phyloP scores from a whole-genome alignment of 2,797 vertebrate genomes.

The Gephyroberyx darwinii region DNA sequence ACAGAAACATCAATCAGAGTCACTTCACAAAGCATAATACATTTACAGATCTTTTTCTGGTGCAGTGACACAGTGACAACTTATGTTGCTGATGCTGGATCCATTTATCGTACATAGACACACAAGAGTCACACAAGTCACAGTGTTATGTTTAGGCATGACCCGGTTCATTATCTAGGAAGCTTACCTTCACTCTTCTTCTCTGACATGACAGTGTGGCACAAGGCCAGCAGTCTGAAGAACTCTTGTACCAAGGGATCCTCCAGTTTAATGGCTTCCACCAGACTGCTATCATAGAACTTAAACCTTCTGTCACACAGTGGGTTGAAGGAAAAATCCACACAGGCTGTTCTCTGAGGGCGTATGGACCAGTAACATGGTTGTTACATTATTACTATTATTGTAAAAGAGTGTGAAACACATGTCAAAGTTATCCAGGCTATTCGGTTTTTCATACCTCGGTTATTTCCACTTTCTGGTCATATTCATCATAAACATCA shows the following conservation, averaged over 20 bases:
- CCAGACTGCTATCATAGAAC: slow-evolving; percentile 87
- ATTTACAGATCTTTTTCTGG: no score
- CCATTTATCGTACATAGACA: no score
- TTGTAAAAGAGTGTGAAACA: not conserved
- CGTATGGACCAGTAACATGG: not conserved
- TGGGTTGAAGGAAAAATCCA: slow-evolving; percentile 87
- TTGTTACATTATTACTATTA: not conserved
- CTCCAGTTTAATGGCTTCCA: slow-evolving; percentile 86
- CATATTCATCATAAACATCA: slow-evolving; percentile 80
- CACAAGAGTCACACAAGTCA: no score
- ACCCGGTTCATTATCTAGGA: no score
- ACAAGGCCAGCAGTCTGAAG: slow-evolving; percentile 91
- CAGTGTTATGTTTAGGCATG: no score
- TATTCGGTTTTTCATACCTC: slow-evolving; percentile 71
- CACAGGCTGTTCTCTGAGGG: slow-evolving; percentile 80
- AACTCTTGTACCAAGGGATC: slow-evolving; percentile 87
- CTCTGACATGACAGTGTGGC: slow-evolving; percentile 94
- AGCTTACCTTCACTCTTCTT: slow-evolving; percentile 86
- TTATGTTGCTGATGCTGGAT: no score
- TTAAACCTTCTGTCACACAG: slow-evolving; percentile 73
- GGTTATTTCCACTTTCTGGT: slow-evolving; percentile 81
- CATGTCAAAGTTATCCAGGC: not conserved
- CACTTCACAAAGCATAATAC: not conserved
- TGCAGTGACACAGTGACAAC: no score
- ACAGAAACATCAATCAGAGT: slow-evolving; percentile 42